Percentiles rank a stretch among this genome's conserved stretches.
These are phyloP conservation scores for Hybognathus amarus DNA, from an alignment of 2,797 vertebrate genomes.

Conservation along the genomic window DNA sequence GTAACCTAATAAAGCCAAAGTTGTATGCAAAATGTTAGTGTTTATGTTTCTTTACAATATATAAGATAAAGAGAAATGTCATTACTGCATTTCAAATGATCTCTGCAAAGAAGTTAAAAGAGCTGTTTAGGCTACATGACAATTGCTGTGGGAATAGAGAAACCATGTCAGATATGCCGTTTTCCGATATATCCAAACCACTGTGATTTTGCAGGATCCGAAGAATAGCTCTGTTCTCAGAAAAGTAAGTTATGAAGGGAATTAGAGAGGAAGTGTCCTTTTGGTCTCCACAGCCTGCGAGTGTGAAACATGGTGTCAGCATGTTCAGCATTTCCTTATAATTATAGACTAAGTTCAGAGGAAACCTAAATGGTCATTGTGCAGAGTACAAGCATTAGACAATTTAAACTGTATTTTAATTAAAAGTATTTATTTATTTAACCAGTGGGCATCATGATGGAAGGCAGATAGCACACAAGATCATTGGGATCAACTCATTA, in stretches of 20 bases:
- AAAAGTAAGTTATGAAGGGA: neutral
- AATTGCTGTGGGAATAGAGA: neutral
- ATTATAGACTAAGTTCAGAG: neutral
- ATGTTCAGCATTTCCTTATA: conserved; percentile 7
- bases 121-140: neutral
- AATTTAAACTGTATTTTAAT: neutral
- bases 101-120: neutral
- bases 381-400: neutral
- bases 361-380: neutral
- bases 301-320: neutral
- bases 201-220: neutral
- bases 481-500: neutral
- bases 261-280: conserved; percentile 10
- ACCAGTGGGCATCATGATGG: neutral
- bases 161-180: neutral
- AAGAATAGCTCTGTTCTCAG: neutral
- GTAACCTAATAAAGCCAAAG: neutral
- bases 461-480: neutral
- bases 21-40: neutral
- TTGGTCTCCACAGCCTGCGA: neutral
- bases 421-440: neutral
- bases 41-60: neutral
- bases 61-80: neutral
- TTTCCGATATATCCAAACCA: neutral
- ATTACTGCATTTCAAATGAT: neutral